Evolutionary conservation across 2,797 vertebrate genomes (phyloP).

Genomic region (Yasuhikotakia modesta): DNA sequence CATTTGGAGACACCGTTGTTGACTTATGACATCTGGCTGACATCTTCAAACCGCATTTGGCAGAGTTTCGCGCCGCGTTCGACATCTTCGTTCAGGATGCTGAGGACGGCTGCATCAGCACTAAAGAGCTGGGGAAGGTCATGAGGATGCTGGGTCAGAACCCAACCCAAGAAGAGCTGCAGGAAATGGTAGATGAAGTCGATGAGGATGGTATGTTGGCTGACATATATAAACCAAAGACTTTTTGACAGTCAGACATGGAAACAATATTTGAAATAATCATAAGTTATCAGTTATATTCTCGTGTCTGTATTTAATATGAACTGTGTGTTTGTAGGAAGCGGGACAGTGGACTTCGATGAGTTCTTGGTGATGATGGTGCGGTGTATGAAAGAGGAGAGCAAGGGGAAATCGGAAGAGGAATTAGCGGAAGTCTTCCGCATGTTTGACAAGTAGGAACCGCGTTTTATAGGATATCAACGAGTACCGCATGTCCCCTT

Average conservation of each 20-base stretch:
- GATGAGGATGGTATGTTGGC: slow-evolving; percentile 88
- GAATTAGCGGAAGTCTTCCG: slow-evolving; percentile 96
- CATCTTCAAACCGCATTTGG: slow-evolving; percentile 37
- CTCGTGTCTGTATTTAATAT: background rate
- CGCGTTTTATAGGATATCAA: no score
- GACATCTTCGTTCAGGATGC: slow-evolving; percentile 95
- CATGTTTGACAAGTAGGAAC: slow-evolving; percentile 88
- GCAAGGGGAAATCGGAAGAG: slow-evolving; percentile 97
- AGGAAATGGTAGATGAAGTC: slow-evolving; percentile 99
- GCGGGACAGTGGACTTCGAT: slow-evolving; percentile 96
- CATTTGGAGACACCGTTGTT: background rate
- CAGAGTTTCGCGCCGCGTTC: slow-evolving; percentile 97
- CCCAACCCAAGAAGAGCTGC: slow-evolving; percentile 94
- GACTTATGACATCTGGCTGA: background rate
- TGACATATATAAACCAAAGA: background rate
- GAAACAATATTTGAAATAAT: background rate
- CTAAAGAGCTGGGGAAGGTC: slow-evolving; percentile 83
- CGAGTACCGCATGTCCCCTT: background rate
- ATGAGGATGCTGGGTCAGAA: slow-evolving; percentile 95
- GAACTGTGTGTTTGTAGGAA: slow-evolving; percentile 75
- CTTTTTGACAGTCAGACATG: background rate
- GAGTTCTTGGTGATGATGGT: slow-evolving; percentile 99
- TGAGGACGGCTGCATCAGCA: slow-evolving; percentile 83
- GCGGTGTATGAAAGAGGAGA: slow-evolving; percentile 99
- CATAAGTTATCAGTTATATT: no score